phyloP scores from a whole-genome alignment of 1,140 invertebrate species.

The Atta colombica region DNA sequence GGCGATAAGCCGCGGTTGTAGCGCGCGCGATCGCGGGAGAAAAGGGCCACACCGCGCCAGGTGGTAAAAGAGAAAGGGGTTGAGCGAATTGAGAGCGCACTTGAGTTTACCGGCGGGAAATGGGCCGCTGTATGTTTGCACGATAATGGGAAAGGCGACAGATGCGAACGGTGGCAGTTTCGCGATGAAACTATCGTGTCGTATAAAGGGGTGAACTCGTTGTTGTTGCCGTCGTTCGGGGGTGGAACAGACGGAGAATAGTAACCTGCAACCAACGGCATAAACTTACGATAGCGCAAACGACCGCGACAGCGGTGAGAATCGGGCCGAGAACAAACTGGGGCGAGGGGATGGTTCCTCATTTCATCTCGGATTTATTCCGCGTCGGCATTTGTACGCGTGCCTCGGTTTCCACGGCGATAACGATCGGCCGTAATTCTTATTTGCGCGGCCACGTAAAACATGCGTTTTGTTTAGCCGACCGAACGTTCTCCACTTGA shows the following conservation, averaged over 20 bases:
- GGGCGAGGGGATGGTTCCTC: conserved; percentile 43
- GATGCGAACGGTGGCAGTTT: conserved; percentile 80
- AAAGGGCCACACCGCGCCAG: background rate
- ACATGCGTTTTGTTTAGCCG: conserved; percentile 15
- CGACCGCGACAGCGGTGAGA: conserved; percentile 66
- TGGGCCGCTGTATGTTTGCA: conserved; percentile 72
- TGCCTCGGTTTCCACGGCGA: conserved; percentile 14
- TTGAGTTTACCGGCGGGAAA: conserved; percentile 77
- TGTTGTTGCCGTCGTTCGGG: background rate
- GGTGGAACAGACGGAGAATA: conserved; percentile 26
- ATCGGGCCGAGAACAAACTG: conserved; percentile 27
- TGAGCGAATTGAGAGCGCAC: conserved; percentile 67
- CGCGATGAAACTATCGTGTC: conserved; percentile 81
- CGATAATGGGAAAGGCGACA: conserved; percentile 81
- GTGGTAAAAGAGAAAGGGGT: conserved; percentile 61
- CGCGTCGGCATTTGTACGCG: conserved; percentile 37
- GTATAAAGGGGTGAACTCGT: conserved; percentile 66
- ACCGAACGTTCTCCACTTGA: background rate
- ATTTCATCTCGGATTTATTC: conserved; percentile 27
- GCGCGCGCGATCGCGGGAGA: background rate
- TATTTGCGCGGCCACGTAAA: conserved; percentile 60
- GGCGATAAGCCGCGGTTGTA: conserved; percentile 53
- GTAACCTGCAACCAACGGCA: conserved; percentile 74
- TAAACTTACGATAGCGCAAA: conserved; percentile 81
- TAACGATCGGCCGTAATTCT: conserved; percentile 76